Conservation (phyloP, 2,113 vertebrate genomes). For the Serilophus lunatus region DNA sequence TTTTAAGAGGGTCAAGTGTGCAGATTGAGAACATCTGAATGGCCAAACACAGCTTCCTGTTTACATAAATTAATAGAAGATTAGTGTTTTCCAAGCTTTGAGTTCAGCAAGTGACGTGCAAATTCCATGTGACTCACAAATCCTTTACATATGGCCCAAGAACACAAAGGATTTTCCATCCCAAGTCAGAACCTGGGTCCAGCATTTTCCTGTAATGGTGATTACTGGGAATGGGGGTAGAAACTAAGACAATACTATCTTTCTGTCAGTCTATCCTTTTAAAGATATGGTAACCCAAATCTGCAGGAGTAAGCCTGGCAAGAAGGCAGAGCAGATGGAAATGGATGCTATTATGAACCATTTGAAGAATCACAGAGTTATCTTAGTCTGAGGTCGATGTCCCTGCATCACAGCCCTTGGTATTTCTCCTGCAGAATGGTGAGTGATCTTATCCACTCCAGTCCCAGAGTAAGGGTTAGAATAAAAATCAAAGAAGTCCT, state of each 20-base stretch:
- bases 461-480: rapidly evolving
- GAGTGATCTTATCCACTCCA: not conserved
- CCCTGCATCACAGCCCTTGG: not conserved
- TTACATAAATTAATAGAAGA: slow-evolving; percentile 47
- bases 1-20: not conserved
- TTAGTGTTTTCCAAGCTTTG: slow-evolving; percentile 21
- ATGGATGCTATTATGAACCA: not conserved
- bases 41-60: slow-evolving; percentile 4
- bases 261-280: not conserved
- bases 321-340: slow-evolving; percentile 20
- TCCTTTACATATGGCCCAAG: slow-evolving; percentile 7
- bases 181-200: not conserved
- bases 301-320: not conserved
- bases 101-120: slow-evolving; percentile 3
- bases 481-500: not conserved
- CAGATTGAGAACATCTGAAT: slow-evolving; percentile 5
- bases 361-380: not conserved
- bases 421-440: not conserved
- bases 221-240: not conserved
- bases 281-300: not conserved
- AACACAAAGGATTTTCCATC: not conserved
- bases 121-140: slow-evolving; percentile 47
- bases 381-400: not conserved
- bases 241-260: not conserved
- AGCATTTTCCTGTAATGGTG: not conserved